phyloP scores from a whole-genome alignment of 2,113 vertebrate species.

The Scolopax mira region DNA sequence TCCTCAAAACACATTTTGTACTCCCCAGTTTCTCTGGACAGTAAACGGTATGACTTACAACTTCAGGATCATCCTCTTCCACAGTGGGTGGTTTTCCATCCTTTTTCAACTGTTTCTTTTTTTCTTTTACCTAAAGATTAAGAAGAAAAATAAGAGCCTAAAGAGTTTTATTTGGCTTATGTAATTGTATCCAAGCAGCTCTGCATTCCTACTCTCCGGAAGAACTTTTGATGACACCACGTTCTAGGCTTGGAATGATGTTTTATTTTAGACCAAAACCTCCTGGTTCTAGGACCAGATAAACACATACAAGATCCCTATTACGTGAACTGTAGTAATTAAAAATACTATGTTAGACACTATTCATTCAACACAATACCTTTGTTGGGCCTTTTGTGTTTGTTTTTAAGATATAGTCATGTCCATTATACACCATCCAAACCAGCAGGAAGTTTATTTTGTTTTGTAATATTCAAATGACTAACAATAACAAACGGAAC shows the following conservation, averaged over 20 bases:
- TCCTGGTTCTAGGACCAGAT: not conserved
- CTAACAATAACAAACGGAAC: not conserved
- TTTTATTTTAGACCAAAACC: not conserved
- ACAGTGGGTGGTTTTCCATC: conserved; percentile 87
- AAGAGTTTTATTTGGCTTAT: not conserved
- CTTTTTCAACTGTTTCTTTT: conserved; percentile 96
- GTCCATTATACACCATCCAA: not conserved
- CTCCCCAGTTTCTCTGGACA: not conserved
- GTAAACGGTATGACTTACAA: conserved; percentile 72
- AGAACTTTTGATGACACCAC: not conserved
- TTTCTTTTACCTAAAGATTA: conserved; percentile 87
- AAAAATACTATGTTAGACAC: not conserved
- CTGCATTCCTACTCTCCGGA: not conserved
- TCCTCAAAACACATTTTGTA: not conserved
- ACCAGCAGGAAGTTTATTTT: not conserved
- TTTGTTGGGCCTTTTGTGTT: not conserved
- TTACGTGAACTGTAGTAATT: not conserved
- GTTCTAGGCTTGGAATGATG: not conserved
- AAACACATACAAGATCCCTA: not conserved
- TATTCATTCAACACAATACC: not conserved
- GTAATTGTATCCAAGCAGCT: not conserved
- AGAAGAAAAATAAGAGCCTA: not conserved
- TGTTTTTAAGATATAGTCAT: not conserved
- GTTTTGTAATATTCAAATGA: not conserved
- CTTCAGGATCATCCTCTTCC: conserved; percentile 93